Evolutionary conservation across 2,888 invertebrate genomes (phyloP).

Genomic region (Eupithecia abbreviata): DNA sequence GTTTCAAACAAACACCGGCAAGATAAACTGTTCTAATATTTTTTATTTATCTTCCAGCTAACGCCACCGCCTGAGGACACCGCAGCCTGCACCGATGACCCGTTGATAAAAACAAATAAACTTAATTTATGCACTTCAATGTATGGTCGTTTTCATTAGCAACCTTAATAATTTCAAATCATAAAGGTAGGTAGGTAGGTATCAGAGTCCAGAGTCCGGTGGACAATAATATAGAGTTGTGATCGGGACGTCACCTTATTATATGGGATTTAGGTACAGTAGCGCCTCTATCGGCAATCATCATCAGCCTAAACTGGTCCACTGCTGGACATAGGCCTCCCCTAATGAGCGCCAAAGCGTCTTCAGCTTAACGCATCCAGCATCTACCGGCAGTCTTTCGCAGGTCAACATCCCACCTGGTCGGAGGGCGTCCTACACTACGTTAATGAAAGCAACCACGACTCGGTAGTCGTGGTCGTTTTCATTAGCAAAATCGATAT

Average conservation of each 20-base stretch:
- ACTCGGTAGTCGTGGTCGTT: no score
- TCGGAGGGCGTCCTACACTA: no score
- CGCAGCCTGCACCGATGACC: not conserved
- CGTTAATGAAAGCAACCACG: no score
- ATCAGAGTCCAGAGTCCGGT: not conserved
- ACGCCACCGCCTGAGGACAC: conserved; percentile 16
- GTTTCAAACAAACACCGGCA: not conserved
- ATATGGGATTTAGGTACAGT: no score
- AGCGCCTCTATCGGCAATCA: no score
- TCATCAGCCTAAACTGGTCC: no score
- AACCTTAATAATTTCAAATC: not conserved
- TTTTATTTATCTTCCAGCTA: conserved; percentile 18
- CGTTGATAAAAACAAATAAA: conserved; percentile 12
- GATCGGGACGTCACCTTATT: not conserved
- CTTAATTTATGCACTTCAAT: conserved; percentile 24
- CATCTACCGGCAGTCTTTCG: no score
- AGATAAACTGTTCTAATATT: not conserved
- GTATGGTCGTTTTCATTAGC: not conserved
- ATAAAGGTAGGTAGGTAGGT: not conserved
- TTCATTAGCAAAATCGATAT: no score
- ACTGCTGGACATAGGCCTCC: no score
- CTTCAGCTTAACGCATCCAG: no score
- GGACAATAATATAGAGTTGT: not conserved
- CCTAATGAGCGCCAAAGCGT: no score
- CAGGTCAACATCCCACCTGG: no score